phyloP scores from a whole-genome alignment of 2,113 vertebrate species.

The Xiphophorus couchianus region DNA sequence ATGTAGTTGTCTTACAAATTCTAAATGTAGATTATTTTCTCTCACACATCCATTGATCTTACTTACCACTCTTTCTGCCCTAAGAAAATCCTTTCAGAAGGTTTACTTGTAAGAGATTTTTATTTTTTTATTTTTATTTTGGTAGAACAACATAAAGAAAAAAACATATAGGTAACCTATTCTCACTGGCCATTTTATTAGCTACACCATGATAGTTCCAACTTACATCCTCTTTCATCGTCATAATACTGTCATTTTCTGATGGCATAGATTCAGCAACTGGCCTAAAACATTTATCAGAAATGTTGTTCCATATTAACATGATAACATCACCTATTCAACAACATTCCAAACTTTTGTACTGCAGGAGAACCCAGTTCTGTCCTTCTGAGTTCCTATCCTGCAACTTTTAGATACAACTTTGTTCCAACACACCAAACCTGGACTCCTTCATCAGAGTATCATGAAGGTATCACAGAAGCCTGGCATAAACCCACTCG shows the following conservation, averaged over 20 bases:
- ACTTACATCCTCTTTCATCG: no score
- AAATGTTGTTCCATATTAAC: background rate
- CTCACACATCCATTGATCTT: slow-evolving; percentile 8
- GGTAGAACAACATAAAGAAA: background rate
- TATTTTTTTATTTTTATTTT: background rate
- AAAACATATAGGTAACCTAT: background rate
- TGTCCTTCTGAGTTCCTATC: no score
- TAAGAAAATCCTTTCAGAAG: slow-evolving; percentile 19
- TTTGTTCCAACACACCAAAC: no score
- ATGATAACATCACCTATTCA: background rate
- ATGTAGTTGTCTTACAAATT: background rate
- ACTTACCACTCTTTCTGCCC: background rate
- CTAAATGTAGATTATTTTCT: background rate
- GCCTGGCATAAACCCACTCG: no score
- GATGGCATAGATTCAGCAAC: background rate
- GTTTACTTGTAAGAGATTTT: background rate
- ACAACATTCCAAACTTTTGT: no score
- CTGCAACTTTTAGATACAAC: no score
- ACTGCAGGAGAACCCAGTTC: no score
- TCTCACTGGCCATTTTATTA: background rate
- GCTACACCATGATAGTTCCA: background rate
- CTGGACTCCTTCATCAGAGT: no score
- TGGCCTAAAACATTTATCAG: background rate
- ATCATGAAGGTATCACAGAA: no score
- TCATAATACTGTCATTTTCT: background rate